These are phyloP conservation scores for Artibeus lituratus DNA, from an alignment of 2,797 vertebrate genomes.

Conservation along the genomic window DNA sequence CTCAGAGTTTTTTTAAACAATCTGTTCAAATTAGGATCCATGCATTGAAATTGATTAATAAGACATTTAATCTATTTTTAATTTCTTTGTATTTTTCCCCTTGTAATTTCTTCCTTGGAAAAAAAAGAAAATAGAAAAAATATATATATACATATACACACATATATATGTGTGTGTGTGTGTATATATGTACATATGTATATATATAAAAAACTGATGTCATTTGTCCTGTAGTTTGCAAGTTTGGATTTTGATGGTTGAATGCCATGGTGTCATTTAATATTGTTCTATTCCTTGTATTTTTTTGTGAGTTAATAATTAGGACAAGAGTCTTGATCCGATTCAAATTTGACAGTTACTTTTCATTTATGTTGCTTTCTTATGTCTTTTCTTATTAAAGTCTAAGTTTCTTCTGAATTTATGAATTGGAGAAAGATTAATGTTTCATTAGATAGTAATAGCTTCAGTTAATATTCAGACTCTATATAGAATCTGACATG, in stretches of 20 bases:
- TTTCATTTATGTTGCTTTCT: slow-evolving; percentile 1
- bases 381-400: background rate
- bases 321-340: background rate
- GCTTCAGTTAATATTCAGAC: slow-evolving; percentile 13
- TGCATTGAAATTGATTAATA: background rate
- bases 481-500: slow-evolving; percentile 9
- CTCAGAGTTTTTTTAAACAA: background rate
- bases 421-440: slow-evolving; percentile 22
- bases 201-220: background rate
- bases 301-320: slow-evolving; percentile 53
- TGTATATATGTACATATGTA: too few species aligned
- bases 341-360: background rate
- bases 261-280: background rate
- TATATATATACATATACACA: background rate
- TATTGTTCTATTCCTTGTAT: background rate
- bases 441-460: slow-evolving; percentile 20
- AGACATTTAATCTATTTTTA: slow-evolving; percentile 1
- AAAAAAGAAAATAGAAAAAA: background rate
- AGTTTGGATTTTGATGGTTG: slow-evolving; percentile 43
- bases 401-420: slow-evolving; percentile 46
- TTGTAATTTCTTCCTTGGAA: slow-evolving; percentile 30
- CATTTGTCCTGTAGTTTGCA: background rate
- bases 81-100: background rate
- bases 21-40: slow-evolving; percentile 7
- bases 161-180: too few species aligned